Conservation (phyloP, 2,888 invertebrate species). For the Tupiocoris notatus region DNA sequence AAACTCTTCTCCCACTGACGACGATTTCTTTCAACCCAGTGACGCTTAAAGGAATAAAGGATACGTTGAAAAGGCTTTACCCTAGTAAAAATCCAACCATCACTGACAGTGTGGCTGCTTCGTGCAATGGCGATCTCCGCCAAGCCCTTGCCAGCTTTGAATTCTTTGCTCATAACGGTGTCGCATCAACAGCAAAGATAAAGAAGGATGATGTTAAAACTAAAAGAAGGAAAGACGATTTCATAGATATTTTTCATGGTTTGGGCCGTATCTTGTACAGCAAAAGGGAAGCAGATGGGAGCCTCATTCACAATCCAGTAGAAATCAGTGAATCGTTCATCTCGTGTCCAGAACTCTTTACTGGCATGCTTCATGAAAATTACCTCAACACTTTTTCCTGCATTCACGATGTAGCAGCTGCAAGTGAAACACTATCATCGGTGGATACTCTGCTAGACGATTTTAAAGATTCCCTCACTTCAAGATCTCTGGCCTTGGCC, state of each 20-base stretch:
- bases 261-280: constrained; percentile 45
- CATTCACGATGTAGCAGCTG: constrained; percentile 40
- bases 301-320: constrained; percentile 35
- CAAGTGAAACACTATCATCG: constrained; percentile 20
- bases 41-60: constrained; percentile 37
- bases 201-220: constrained; percentile 10
- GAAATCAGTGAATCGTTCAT: constrained; percentile 41
- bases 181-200: constrained; percentile 11
- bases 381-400: constrained; percentile 44
- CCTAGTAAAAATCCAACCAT: not conserved
- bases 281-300: constrained; percentile 34
- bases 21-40: constrained; percentile 42
- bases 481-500: constrained; percentile 23
- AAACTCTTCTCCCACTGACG: constrained; percentile 10
- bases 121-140: constrained; percentile 44
- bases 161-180: constrained; percentile 32
- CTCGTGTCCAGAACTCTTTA: constrained; percentile 40
- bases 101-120: constrained; percentile 23
- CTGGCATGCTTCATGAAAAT: constrained; percentile 46
- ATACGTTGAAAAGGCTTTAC: constrained; percentile 26
- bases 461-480: not conserved
- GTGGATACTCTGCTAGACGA: constrained; percentile 36
- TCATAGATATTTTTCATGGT: constrained; percentile 44
- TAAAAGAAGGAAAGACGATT: constrained; percentile 5
- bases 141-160: constrained; percentile 40